A percentile compares a stretch with the other conserved stretches of the same genome.
Evolutionary conservation across 2,888 invertebrate species (phyloP).

Genomic region (Megastigmus dorsalis): DNA sequence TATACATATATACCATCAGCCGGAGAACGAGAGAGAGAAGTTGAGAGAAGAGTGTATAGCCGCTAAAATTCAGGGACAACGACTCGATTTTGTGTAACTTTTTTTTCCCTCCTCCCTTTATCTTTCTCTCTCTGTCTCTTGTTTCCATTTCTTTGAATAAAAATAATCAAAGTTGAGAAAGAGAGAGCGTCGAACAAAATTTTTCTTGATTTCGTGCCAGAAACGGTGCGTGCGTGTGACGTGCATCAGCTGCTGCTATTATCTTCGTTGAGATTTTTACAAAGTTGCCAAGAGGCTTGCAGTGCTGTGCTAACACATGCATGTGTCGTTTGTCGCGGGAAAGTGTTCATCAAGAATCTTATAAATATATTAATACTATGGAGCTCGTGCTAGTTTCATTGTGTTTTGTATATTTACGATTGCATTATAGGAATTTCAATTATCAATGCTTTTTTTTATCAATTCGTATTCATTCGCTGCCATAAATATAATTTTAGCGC

Average conservation of each 20-base stretch:
- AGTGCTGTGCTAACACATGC: neutral
- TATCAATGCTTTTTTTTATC: too few species aligned
- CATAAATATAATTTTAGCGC: too few species aligned
- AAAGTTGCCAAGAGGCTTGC: too few species aligned
- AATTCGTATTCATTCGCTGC: too few species aligned
- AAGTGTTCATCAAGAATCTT: too few species aligned
- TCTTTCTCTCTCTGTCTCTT: neutral
- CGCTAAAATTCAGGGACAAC: conserved; percentile 39
- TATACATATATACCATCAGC: neutral
- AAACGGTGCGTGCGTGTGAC: neutral
- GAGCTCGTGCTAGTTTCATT: too few species aligned
- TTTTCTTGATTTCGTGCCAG: neutral
- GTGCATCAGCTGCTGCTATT: neutral
- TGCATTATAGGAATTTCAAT: too few species aligned
- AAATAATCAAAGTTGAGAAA: too few species aligned
- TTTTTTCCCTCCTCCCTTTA: too few species aligned
- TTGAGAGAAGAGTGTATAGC: neutral
- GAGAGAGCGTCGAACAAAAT: too few species aligned
- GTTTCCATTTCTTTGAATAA: conserved; percentile 12
- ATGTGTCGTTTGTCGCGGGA: neutral
- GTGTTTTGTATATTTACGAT: too few species aligned
- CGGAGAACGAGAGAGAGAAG: neutral
- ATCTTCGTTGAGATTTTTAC: neutral
- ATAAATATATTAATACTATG: too few species aligned
- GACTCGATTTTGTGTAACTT: neutral